A percentile compares a stretch with the other conserved stretches of the same genome.
Evolutionary conservation across 2,113 vertebrate genomes (phyloP).

Genomic region (Piprites chloris): DNA sequence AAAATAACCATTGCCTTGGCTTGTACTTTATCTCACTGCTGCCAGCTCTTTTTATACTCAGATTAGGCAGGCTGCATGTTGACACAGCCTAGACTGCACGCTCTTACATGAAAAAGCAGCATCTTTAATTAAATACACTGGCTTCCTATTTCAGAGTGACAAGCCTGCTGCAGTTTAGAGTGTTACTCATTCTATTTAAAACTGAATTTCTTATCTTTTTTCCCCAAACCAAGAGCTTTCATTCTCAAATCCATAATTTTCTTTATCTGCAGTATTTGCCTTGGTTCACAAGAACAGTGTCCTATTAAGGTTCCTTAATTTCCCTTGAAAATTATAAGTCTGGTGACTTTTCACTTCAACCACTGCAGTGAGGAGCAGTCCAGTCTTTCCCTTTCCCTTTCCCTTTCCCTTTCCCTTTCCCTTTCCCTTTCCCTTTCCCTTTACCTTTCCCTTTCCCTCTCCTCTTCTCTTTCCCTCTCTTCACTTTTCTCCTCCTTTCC

Average conservation of each 20-base stretch:
- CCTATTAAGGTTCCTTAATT: neutral
- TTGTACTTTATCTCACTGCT: constrained; percentile 20
- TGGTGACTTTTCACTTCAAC: neutral
- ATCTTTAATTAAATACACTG: constrained; percentile 23
- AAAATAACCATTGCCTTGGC: neutral
- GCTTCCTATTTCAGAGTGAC: neutral
- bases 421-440: neutral
- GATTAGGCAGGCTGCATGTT: neutral
- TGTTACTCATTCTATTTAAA: neutral
- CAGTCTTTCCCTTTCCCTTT: neutral
- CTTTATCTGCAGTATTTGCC: neutral
- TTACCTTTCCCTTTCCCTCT: neutral
- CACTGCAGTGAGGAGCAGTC: neutral
- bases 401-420: too few species aligned
- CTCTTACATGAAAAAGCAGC: constrained; percentile 14
- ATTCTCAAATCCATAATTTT: neutral
- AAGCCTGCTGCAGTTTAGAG: neutral
- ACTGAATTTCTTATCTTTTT: neutral
- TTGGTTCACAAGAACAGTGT: neutral
- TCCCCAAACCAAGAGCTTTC: neutral
- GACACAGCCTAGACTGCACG: neutral
- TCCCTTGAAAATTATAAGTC: neutral
- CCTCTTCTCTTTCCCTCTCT: too few species aligned
- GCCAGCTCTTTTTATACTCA: neutral
- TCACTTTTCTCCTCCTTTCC: too few species aligned